Evolutionary conservation across 1,140 invertebrate genomes (phyloP), one percentile per base, ranked within the genome.

Genomic region (Leptinotarsa texana): DNA sequence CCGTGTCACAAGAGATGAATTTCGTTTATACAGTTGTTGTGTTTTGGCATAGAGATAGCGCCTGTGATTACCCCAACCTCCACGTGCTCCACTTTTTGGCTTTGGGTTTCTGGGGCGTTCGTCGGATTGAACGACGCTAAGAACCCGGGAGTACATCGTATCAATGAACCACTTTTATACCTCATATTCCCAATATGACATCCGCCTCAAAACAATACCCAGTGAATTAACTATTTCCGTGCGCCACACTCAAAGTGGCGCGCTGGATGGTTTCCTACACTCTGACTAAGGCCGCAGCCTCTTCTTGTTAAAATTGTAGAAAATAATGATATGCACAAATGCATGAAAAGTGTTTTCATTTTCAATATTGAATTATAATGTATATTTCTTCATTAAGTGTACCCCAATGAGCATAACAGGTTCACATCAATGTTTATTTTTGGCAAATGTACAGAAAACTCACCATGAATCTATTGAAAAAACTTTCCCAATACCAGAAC

Each of bases 171-270:
- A 5, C 17, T 1, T 65, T 21, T 21, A 21, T 21, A 65, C 18
- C 6, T 33, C 33, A 8, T 33, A 11, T 5, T 33, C 33, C 6
- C 33, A 33, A 11, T 33, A 33, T 1, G 33, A 33, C 2, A 4
- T 24, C 18, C 15, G 18, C 18, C 3, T 3, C 2, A 21, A 15
- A 13, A 13, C 15, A n/a, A 4, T 21, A 21, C 15, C 3, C 1
- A 22, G 1, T 2, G 1, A 24, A 2, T n/a, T n/a, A n/a, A n/a
- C n/a, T n/a, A n/a, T n/a, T n/a, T n/a, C n/a, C n/a, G n/a, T n/a
- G n/a, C 0, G 21, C 15, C 15, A 27, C 80, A 69, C 85, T 85
- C n/a, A 0, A 83, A 82, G 67, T 65, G 0, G 82, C 48, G 33
- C 84, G 18, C n/a, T 75, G 76, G 57, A 79, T 78, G 27, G 75